phyloP scores from a whole-genome alignment of 2,797 vertebrate genomes.

The Aphelocoma californica region DNA sequence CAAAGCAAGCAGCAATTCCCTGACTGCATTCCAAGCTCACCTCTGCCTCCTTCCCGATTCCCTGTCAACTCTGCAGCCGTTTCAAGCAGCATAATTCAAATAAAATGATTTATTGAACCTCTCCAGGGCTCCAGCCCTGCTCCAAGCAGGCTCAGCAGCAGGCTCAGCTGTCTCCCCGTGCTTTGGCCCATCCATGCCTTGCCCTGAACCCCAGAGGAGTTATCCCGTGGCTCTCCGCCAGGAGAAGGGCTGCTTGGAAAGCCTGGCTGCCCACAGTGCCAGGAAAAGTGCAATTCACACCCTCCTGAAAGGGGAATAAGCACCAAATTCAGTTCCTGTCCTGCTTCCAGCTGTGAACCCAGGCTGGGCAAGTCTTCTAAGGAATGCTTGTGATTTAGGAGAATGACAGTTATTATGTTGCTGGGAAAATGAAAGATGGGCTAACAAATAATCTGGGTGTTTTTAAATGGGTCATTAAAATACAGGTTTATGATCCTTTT shows the following conservation, averaged over 20 bases:
- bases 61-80: not conserved
- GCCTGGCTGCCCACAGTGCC: not conserved
- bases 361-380: not conserved
- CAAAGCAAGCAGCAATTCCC: not conserved
- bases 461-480: not conserved
- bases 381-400: not conserved
- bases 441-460: not conserved
- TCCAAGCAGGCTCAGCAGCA: rapidly evolving
- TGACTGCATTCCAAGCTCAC: not conserved
- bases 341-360: not conserved
- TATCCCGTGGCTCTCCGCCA: rapidly evolving
- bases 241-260: not conserved
- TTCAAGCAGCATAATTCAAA: not conserved
- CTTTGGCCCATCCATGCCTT: not conserved
- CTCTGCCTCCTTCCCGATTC: not conserved
- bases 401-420: not conserved
- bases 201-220: not conserved
- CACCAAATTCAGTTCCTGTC: not conserved
- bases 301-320: not conserved
- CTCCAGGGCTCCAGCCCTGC: not conserved
- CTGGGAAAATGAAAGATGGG: not conserved
- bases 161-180: not conserved
- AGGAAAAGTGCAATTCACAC: not conserved
- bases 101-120: not conserved
- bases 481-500: not conserved